Base-by-base conservation (phyloP, 1,140 invertebrate species). In the Dendroctonus valens region DNA sequence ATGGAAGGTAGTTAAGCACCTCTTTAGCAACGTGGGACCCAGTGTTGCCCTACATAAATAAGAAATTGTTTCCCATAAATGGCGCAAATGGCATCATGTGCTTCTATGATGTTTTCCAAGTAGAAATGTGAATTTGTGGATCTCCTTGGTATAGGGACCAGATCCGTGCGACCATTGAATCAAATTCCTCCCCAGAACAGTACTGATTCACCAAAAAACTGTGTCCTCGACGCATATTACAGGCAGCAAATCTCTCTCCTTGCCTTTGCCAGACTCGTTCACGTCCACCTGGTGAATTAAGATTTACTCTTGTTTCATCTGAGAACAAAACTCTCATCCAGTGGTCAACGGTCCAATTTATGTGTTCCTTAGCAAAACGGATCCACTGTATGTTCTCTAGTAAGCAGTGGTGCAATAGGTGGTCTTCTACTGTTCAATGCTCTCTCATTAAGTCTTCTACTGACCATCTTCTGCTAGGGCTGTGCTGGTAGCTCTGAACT, bases 151-250 rank as follows among this genome's bases (percentile, higher is more conserved):
- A 2, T 46, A 46, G 42, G 42, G 1, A 46, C 12, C 42, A 46
- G n/a, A 44, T 44, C 42, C 42, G 1, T 46, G 42, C 42, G 42
- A 46, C 4, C 42, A 46, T 9, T 12, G 4, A 9, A 46, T 0
- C 42, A 46, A 46, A n/a, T n/a, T n/a, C n/a, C n/a, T n/a, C n/a
- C n/a, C n/a, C n/a, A 44, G 42, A 44, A n/a, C n/a, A 44, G 7
- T 44, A 44, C n/a, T 44, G 7, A 44, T 44, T n/a, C 42, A 44
- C 42, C 42, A 44, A 44, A 44, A 44, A 44, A n/a, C n/a, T n/a
- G n/a, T n/a, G n/a, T n/a, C n/a, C n/a, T n/a, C n/a, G n/a, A n/a
- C n/a, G n/a, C n/a, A n/a, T n/a, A n/a, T n/a, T n/a, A n/a, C n/a
- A n/a, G n/a, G n/a, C n/a, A n/a, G n/a, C n/a, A n/a, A n/a, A n/a